Base-by-base conservation (phyloP, 1,140 invertebrate species). In the Halotydeus destructor region DNA sequence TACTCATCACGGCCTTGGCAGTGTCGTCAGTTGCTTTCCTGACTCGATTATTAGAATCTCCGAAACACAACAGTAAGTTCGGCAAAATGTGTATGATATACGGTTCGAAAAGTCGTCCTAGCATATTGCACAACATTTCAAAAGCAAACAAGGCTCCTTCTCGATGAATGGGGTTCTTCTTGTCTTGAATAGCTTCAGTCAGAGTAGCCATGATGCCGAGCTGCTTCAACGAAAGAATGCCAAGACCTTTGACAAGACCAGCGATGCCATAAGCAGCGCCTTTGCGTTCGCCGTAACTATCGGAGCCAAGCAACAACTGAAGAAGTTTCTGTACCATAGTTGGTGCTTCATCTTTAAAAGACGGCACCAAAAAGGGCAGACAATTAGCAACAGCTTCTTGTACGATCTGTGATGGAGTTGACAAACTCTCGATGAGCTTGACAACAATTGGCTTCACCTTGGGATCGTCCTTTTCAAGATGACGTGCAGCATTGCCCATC, bases 301-400 rank as follows among this genome's bases (percentile, higher is more conserved):
- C 80, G 2, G 85, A 85, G 49, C 88, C 84, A 1, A 94, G 67
- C 12, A 98, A 63, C 27, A 85, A 75, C 44, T 77, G 70, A 56
- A 97, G 67, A 6, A 98, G 63, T 57, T 80, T 84, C 51, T 84
- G 75, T 9, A 97, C 74, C 47, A 94, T 74, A 26, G 70, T 69
- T 0, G 81, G 76, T 5, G 84, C 81, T 53, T 94, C 82, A 28
- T 82, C 75, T 58, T 81, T 82, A 3, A 98, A 76, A 0, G 81
- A 79, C 6, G 81, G 79, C 30, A 97, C 83, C 24, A 99, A 63
- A 52, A 84, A 77, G 2, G 88, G 85, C 28, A 99, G 61, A 57
- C 91, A 98, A 57, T 91, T 88, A 23, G 88, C 84, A 0, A 98
- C 89, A 1, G 91, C 83, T 65, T 96, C 85, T 70, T 99, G 91